These are phyloP conservation scores for Acanthacorydalis orientalis DNA, from an alignment of 2,888 invertebrate species.

Conservation along the genomic window DNA sequence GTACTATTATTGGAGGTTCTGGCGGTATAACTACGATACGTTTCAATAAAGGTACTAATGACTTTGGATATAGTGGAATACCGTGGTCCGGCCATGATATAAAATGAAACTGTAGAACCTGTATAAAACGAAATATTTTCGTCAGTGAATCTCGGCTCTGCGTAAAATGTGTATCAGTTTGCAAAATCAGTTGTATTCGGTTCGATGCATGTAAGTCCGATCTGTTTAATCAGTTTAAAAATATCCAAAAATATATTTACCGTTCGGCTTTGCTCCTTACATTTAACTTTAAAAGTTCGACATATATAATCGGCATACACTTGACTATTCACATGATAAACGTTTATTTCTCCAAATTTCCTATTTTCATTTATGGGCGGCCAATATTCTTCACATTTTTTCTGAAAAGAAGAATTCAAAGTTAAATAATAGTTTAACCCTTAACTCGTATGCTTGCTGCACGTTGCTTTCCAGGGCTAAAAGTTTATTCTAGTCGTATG, in stretches of 20 bases:
- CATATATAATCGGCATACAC: constrained; percentile 23
- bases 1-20: constrained; percentile 30
- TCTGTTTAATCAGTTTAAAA: no score
- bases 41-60: constrained; percentile 22
- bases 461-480: no score
- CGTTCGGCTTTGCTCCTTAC: constrained; percentile 16
- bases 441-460: no score
- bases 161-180: no score
- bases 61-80: constrained; percentile 24
- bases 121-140: constrained; percentile 1
- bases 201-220: no score
- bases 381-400: constrained; percentile 34
- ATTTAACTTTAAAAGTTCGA: constrained; percentile 18
- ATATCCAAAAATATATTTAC: constrained; percentile 12
- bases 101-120: constrained; percentile 29
- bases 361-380: constrained; percentile 25
- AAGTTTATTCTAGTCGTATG: no score
- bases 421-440: no score
- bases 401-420: constrained; percentile 16
- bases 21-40: constrained; percentile 22
- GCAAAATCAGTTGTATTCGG: no score
- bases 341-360: constrained; percentile 20
- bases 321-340: constrained; percentile 18
- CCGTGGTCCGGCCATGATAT: constrained; percentile 35
- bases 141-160: no score